Conservation (phyloP, 2,113 vertebrate species). For the Chrysochloris asiatica region DNA sequence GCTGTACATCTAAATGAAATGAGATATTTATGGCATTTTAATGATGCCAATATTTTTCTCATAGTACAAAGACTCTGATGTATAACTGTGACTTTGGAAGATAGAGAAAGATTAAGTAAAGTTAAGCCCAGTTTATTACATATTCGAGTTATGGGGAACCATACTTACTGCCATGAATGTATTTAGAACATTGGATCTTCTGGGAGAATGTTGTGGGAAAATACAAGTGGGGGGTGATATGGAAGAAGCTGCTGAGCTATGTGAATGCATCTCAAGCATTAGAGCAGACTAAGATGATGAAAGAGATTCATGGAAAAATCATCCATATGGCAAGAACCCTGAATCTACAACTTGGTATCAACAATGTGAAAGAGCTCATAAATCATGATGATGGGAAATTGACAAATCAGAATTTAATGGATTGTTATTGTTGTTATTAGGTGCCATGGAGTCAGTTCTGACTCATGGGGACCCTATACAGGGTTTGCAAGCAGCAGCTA, state of each 20-base stretch:
- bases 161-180: background rate
- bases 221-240: background rate
- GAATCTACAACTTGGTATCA: background rate
- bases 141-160: background rate
- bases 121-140: background rate
- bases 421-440: no score
- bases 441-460: no score
- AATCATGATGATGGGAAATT: background rate
- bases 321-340: background rate
- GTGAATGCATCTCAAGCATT: background rate
- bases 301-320: background rate
- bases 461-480: no score
- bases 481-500: no score
- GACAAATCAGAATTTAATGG: background rate
- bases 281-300: background rate
- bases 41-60: conserved; percentile 53
- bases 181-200: background rate
- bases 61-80: conserved; percentile 46
- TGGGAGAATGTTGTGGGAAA: background rate
- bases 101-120: background rate
- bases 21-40: conserved; percentile 43
- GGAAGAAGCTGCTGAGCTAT: background rate
- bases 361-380: background rate
- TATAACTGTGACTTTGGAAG: conserved; percentile 43
- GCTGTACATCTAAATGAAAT: background rate